Evolutionary conservation across 2,113 vertebrate species (phyloP).

Genomic region (Chionomys nivalis): DNA sequence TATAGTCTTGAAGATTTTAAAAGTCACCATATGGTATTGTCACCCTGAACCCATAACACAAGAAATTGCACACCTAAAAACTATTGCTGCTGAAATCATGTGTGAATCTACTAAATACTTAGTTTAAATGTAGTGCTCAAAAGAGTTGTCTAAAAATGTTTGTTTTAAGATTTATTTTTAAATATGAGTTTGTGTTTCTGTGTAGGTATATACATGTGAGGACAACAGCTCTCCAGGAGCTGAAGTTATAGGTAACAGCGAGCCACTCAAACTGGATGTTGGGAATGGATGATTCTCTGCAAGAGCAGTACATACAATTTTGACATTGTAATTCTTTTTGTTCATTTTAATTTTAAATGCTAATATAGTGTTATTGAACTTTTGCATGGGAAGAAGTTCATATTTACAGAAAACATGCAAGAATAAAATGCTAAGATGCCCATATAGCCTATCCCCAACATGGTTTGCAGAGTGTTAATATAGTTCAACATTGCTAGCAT

Average conservation of each 20-base stretch:
- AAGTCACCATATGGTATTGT: not conserved
- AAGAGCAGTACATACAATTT: not conserved
- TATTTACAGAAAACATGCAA: not conserved
- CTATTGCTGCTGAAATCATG: not conserved
- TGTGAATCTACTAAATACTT: not conserved
- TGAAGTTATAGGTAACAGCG: not conserved
- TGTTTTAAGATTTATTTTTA: not conserved
- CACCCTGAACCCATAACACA: not conserved
- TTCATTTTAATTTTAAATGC: not conserved
- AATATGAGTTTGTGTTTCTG: not conserved
- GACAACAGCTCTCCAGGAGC: not conserved
- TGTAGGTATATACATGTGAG: not conserved
- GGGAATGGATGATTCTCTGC: not conserved
- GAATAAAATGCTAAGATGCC: not conserved
- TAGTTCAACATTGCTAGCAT: not conserved
- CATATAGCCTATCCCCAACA: not conserved
- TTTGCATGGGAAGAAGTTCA: not conserved
- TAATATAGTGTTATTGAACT: not conserved
- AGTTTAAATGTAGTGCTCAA: not conserved
- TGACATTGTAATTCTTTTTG: not conserved
- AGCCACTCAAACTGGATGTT: not conserved
- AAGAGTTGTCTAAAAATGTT: not conserved
- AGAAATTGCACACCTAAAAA: not conserved
- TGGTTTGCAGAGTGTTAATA: not conserved
- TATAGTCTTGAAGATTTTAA: not conserved